Evolutionary conservation across 2,888 invertebrate genomes (phyloP), one percentile per base, ranked within the genome.

Genomic region (Aphidoletes aphidimyza): DNA sequence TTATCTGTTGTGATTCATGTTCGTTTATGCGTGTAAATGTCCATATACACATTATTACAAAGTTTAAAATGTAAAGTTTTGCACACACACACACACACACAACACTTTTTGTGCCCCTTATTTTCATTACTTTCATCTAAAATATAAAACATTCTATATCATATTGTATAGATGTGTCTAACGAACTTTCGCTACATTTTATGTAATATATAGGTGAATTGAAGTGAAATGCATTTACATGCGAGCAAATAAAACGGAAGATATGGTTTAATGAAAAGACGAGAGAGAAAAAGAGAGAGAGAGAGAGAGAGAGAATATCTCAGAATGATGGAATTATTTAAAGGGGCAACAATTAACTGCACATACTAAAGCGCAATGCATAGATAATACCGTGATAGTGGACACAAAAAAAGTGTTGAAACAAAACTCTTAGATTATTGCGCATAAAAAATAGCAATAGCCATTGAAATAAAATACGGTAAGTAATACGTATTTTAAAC

Each of bases 21-120:
- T 30, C 8, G 11, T 69, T 30, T 69, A 30, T 69, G 69, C n/a
- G 69, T 69, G 34, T 69, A 30, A 30, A 5, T 69, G 26, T 30
- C 9, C 8, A 69, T 69, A 69, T 69, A 54, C 22, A 26, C 8
- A 54, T 54, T 54, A 30, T 69, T 69, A 69, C 69, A 69, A 69
- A 69, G 69, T 69, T 69, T 69, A 11, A 47, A 17, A 54, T 3
- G 54, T 22, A 54, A 54, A 22, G 22, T 54, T 54, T n/a, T n/a
- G n/a, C 2, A n/a, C n/a, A n/a, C n/a, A n/a, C n/a, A n/a, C n/a
- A n/a, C n/a, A n/a, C n/a, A n/a, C n/a, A n/a, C n/a, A n/a, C n/a
- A n/a, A n/a, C n/a, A n/a, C n/a, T n/a, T n/a, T n/a, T n/a, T n/a
- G n/a, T n/a, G n/a, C n/a, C n/a, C n/a, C n/a, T n/a, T n/a, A n/a